Conservation (phyloP, 2,113 vertebrate genomes). For the Penelope pileata region DNA sequence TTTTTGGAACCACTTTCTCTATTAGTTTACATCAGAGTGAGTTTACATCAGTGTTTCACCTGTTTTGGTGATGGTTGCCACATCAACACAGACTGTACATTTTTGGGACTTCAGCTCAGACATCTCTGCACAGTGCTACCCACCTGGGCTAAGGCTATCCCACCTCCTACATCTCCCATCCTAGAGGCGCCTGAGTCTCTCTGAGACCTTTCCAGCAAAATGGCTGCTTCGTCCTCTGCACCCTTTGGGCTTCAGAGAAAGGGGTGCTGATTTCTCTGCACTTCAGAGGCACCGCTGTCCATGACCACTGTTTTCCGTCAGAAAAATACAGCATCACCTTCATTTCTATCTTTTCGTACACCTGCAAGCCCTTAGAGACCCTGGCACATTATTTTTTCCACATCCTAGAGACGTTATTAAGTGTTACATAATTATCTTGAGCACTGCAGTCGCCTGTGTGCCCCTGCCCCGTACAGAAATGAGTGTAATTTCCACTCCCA, state of each 20-base stretch:
- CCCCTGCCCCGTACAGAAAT: not conserved
- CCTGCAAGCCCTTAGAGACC: not conserved
- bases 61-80: not conserved
- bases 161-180: not conserved
- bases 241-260: not conserved
- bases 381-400: not conserved
- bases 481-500: slow-evolving; percentile 1
- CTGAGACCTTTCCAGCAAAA: not conserved
- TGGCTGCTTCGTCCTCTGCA: not conserved
- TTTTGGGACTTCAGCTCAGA: not conserved
- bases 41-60: not conserved
- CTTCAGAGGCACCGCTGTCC: not conserved
- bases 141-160: fast-evolving
- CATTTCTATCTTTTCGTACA: not conserved
- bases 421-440: not conserved
- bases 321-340: not conserved
- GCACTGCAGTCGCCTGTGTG: not conserved
- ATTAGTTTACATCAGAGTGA: not conserved
- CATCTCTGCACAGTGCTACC: not conserved
- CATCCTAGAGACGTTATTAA: not conserved
- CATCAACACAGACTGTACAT: not conserved
- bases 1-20: not conserved
- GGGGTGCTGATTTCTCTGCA: fast-evolving
- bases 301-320: not conserved
- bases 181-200: not conserved